Evolutionary conservation across 2,113 vertebrate species (phyloP).

Genomic region (Hyaena hyaena): DNA sequence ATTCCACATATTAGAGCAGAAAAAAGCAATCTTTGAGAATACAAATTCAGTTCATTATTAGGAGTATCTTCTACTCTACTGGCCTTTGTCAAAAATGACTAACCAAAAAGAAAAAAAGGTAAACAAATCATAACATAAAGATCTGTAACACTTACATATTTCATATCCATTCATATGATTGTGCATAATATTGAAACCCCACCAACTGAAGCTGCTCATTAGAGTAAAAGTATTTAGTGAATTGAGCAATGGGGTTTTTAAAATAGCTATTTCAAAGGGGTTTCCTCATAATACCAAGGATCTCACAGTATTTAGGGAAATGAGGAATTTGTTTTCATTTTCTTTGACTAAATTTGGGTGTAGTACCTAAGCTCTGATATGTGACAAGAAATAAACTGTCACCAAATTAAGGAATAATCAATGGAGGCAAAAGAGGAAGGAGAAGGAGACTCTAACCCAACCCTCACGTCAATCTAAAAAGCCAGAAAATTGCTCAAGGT

Average conservation of each 20-base stretch:
- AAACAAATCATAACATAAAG: background rate
- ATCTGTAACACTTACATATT: background rate
- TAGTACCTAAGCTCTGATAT: background rate
- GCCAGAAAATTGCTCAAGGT: background rate
- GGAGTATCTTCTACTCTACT: background rate
- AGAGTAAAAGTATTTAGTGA: background rate
- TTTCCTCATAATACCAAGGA: background rate
- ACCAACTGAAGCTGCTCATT: background rate
- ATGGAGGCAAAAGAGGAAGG: background rate
- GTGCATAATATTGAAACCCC: background rate
- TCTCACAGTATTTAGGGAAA: background rate
- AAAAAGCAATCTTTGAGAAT: background rate
- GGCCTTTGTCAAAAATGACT: background rate
- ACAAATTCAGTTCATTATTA: background rate
- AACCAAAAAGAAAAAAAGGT: background rate
- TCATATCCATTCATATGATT: background rate
- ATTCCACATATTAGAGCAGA: background rate
- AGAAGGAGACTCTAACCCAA: background rate
- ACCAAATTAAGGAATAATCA: background rate
- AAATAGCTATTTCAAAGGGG: background rate
- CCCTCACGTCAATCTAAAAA: background rate
- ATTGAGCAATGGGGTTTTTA: background rate
- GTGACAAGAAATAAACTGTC: background rate
- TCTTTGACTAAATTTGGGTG: background rate
- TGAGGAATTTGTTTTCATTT: background rate